phyloP scores from a whole-genome alignment of 2,113 vertebrate genomes.

The Aix galericulata region DNA sequence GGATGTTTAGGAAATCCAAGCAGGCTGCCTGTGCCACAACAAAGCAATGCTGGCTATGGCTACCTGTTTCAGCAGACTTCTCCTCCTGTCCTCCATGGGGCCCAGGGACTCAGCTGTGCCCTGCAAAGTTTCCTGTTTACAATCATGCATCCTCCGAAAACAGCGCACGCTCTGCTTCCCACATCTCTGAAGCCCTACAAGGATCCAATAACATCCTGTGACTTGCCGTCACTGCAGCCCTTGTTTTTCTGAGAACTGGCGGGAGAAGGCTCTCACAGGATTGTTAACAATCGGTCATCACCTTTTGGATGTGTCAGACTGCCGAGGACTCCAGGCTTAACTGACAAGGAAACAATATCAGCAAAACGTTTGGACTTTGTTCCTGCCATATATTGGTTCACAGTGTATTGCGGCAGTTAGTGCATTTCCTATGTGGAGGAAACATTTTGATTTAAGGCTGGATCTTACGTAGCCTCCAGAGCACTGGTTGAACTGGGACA shows the following conservation, averaged over 20 bases:
- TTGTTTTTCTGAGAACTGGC: conserved; percentile 63
- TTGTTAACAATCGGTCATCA: conserved; percentile 76
- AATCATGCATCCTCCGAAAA: conserved; percentile 46
- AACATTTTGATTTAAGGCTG: background rate
- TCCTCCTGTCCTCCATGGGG: background rate
- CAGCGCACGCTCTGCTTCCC: conserved; percentile 67
- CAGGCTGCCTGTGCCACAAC: accelerated
- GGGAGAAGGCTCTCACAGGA: conserved; percentile 71
- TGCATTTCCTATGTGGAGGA: background rate
- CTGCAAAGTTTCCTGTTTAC: conserved; percentile 83
- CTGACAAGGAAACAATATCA: conserved; percentile 46
- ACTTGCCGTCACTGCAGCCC: conserved; percentile 58
- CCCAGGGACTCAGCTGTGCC: conserved; percentile 31
- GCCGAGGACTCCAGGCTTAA: background rate
- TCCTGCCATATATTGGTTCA: background rate
- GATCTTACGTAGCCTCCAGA: background rate
- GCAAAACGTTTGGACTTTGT: conserved; percentile 43
- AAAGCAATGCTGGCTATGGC: background rate
- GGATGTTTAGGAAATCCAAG: background rate
- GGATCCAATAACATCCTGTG: conserved; percentile 77
- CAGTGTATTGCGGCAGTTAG: background rate
- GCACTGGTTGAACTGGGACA: background rate
- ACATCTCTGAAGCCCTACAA: conserved; percentile 68
- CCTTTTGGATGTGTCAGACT: conserved; percentile 68
- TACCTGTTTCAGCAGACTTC: conserved; percentile 15